Conservation (phyloP, 2,888 invertebrate species). For the Apodemia mormo region DNA sequence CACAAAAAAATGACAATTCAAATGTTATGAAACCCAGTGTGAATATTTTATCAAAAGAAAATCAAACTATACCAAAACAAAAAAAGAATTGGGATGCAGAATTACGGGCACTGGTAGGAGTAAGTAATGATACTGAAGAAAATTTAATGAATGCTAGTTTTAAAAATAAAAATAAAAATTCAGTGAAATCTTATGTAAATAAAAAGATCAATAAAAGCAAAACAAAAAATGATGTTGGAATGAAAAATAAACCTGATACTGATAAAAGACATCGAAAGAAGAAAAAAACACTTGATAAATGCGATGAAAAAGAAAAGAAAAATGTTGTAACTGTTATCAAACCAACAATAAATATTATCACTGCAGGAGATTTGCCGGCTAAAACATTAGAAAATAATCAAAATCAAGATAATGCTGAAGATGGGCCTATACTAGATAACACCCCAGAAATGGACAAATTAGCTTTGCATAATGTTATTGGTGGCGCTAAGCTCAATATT, state of each 20-base stretch:
- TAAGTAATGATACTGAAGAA: constrained; percentile 36
- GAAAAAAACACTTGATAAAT: constrained; percentile 41
- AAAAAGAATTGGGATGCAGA: constrained; percentile 67
- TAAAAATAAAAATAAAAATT: constrained; percentile 34
- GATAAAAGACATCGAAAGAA: constrained; percentile 39
- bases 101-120: constrained; percentile 55
- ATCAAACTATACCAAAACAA: constrained; percentile 39
- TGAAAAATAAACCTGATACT: constrained; percentile 32
- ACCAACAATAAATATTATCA: constrained; percentile 60
- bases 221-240: background rate
- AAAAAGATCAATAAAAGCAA: constrained; percentile 27
- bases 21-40: constrained; percentile 42
- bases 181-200: constrained; percentile 31
- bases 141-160: constrained; percentile 41
- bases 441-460: constrained; percentile 71
- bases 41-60: constrained; percentile 34
- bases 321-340: constrained; percentile 46
- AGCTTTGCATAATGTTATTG: constrained; percentile 66
- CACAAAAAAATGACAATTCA: constrained; percentile 36
- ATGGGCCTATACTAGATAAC: constrained; percentile 50
- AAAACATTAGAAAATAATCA: constrained; percentile 35
- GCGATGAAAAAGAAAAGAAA: constrained; percentile 32
- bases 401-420: constrained; percentile 40
- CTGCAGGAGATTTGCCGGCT: constrained; percentile 32
- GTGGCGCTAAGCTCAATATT: constrained; percentile 64